Conservation (phyloP, 2,888 invertebrate genomes). For the Meliscaeva auricollis region DNA sequence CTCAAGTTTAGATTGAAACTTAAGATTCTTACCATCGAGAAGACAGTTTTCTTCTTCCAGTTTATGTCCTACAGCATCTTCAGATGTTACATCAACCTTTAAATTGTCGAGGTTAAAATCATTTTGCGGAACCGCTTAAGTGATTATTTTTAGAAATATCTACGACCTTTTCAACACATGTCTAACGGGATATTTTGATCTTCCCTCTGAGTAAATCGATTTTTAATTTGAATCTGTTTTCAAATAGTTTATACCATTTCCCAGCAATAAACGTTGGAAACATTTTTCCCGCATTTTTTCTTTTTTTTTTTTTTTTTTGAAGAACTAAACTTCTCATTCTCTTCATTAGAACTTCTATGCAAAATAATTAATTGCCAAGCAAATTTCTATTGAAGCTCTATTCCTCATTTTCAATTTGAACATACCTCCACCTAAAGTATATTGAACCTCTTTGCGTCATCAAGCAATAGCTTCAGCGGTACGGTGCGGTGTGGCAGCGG, state of each 20-base stretch:
- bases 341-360: conserved; percentile 16
- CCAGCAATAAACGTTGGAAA: not conserved
- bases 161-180: not conserved
- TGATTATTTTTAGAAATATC: not conserved
- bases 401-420: not conserved
- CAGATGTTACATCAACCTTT: too few relatives aligned
- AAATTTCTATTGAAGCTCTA: conserved; percentile 10
- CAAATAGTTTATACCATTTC: not conserved
- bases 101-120: too few relatives aligned
- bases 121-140: too few relatives aligned
- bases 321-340: not conserved
- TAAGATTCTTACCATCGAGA: too few relatives aligned
- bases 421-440: not conserved
- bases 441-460: conserved; percentile 31
- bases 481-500: too few relatives aligned
- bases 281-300: not conserved
- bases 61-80: too few relatives aligned
- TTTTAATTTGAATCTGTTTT: not conserved
- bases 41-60: too few relatives aligned
- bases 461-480: conserved; percentile 15
- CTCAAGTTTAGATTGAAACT: too few relatives aligned
- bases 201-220: not conserved
- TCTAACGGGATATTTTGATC: too few relatives aligned
- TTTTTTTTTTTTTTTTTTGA: not conserved
- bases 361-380: conserved; percentile 22